phyloP scores from a whole-genome alignment of 2,113 vertebrate species.

The Mixornis gularis region DNA sequence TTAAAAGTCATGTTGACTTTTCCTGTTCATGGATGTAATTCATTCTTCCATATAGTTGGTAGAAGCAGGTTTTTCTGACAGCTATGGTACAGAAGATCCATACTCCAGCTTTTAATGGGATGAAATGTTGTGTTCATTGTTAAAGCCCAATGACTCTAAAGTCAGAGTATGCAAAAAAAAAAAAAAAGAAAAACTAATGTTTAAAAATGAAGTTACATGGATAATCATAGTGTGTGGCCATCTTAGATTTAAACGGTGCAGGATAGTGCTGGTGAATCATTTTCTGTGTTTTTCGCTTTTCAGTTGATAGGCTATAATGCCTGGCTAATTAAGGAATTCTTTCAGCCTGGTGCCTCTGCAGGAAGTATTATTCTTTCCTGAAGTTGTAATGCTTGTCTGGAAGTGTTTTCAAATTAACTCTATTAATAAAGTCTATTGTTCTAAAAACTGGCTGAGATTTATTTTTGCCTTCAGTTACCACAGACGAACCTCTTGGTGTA shows the following conservation, averaged over 20 bases:
- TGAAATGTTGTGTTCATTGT: not conserved
- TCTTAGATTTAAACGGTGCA: not conserved
- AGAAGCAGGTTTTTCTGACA: not conserved
- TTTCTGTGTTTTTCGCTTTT: not conserved
- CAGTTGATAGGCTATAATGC: not conserved
- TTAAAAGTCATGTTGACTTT: not conserved
- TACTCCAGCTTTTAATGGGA: not conserved
- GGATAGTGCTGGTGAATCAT: not conserved
- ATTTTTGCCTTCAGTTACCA: not conserved
- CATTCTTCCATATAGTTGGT: not conserved
- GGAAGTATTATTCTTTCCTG: not conserved
- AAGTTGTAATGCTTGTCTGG: not conserved
- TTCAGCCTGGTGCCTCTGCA: not conserved
- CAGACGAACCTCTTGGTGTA: not conserved
- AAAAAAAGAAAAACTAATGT: fast-evolving
- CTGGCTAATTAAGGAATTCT: not conserved
- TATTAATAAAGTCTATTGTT: not conserved
- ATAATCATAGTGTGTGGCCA: fast-evolving
- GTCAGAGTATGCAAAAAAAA: not conserved
- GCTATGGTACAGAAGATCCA: not conserved
- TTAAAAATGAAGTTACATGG: not conserved
- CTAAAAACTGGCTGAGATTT: not conserved
- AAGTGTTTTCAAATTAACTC: not conserved
- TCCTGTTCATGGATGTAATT: not conserved
- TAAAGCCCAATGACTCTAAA: not conserved